A percentile compares a stretch with the other conserved stretches of the same genome.
Conservation (phyloP, 2,888 invertebrate species). For the Aleiodes leptofemur region DNA sequence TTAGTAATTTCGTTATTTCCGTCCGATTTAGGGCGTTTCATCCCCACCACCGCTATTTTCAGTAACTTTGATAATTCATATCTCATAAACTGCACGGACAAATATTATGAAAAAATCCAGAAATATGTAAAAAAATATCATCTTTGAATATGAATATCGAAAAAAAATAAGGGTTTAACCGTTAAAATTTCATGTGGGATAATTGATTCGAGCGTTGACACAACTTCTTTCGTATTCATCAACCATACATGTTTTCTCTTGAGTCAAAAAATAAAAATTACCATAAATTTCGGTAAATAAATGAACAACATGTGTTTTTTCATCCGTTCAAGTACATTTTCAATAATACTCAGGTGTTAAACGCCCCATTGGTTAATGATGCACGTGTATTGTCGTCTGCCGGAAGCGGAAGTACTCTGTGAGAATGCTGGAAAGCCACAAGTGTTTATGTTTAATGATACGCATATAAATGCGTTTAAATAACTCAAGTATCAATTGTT, state of each 20-base stretch:
- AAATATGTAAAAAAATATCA: no score
- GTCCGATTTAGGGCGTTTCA: no score
- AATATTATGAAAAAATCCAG: not conserved
- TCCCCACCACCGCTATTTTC: no score
- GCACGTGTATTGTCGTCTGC: constrained; percentile 60
- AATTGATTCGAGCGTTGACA: constrained; percentile 15
- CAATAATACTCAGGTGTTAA: constrained; percentile 53
- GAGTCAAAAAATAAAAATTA: constrained; percentile 33
- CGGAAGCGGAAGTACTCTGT: constrained; percentile 70
- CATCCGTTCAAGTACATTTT: constrained; percentile 1
- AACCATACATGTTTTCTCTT: constrained; percentile 39
- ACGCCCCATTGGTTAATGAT: constrained; percentile 54
- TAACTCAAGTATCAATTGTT: constrained; percentile 27
- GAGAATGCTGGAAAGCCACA: constrained; percentile 64
- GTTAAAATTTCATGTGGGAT: not conserved
- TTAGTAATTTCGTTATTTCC: no score
- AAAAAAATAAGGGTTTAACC: not conserved
- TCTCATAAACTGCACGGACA: no score
- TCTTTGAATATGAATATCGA: no score
- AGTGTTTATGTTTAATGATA: constrained; percentile 65
- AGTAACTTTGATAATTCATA: no score
- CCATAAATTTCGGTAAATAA: constrained; percentile 40
- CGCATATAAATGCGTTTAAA: constrained; percentile 64
- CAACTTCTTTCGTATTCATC: constrained; percentile 30
- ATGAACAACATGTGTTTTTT: constrained; percentile 14